Conservation (phyloP, 2,888 invertebrate species). For the Boloria euphrosyne region DNA sequence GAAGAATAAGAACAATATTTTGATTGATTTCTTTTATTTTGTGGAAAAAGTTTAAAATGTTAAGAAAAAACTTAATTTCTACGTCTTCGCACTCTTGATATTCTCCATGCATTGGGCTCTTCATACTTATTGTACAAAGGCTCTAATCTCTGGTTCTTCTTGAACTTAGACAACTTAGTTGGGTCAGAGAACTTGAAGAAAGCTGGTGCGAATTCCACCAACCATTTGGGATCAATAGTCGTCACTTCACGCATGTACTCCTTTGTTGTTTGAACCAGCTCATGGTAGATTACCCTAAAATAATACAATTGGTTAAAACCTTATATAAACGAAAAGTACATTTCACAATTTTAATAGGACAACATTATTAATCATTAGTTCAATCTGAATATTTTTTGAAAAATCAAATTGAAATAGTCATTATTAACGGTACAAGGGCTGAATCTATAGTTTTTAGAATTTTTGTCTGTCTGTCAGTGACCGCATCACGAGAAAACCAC, state of each 20-base stretch:
- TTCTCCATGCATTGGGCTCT: constrained; percentile 99
- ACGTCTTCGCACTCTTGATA: constrained; percentile 94
- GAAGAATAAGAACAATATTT: constrained; percentile 1
- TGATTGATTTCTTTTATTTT: constrained; percentile 3
- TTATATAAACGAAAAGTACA: no score
- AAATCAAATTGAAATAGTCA: no score
- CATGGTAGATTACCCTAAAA: constrained; percentile 97
- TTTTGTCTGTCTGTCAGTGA: no score
- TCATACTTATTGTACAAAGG: constrained; percentile 99
- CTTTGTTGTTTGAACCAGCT: constrained; percentile 98
- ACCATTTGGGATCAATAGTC: constrained; percentile 98
- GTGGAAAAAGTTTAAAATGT: background rate
- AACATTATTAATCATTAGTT: no score
- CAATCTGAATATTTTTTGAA: no score
- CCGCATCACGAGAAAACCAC: no score
- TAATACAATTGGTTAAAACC: constrained; percentile 22
- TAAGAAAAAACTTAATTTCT: constrained; percentile 84
- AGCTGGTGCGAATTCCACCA: constrained; percentile 99
- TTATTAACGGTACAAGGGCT: no score
- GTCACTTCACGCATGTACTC: constrained; percentile 99
- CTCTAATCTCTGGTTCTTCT: constrained; percentile 98
- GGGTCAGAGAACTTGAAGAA: constrained; percentile 99
- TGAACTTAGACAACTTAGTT: constrained; percentile 98
- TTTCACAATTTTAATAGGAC: no score
- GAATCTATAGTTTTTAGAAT: no score